A percentile compares a stretch with the other conserved stretches of the same genome.
Evolutionary conservation across 23 tunicate species (phyloP).

Genomic region (Clavelina lepadiformis): DNA sequence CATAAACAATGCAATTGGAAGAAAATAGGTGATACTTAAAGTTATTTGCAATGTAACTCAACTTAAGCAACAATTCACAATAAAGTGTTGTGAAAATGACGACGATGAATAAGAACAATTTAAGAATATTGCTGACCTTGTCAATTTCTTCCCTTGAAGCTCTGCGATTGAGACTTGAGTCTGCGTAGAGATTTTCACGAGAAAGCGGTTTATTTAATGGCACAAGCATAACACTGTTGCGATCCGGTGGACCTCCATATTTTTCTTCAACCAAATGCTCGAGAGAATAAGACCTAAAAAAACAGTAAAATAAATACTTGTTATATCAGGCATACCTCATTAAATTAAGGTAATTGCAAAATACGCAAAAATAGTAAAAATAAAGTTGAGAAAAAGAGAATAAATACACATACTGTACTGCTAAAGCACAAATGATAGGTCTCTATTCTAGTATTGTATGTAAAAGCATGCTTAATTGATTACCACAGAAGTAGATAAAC

Average conservation of each 20-base stretch:
- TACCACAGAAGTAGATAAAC: background rate
- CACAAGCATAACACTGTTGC: conserved; percentile 29
- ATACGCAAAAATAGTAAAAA: no score
- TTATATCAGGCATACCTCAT: no score
- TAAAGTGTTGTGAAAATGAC: no score
- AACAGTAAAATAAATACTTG: background rate
- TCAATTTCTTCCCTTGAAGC: conserved; percentile 75
- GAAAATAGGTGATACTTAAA: no score
- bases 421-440: no score
- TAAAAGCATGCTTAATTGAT: background rate
- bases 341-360: background rate
- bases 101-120: no score
- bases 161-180: conserved; percentile 32
- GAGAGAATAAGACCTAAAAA: conserved; percentile 41
- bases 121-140: conserved; percentile 20
- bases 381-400: no score
- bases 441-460: no score
- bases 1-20: no score
- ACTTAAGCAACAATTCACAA: no score
- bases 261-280: conserved; percentile 43
- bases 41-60: no score
- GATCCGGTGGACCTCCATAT: conserved; percentile 16
- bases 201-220: conserved; percentile 33
- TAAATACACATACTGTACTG: no score
- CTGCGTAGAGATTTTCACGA: conserved; percentile 49